Conservation (phyloP, 2,113 vertebrate genomes). For the Oplegnathus fasciatus region DNA sequence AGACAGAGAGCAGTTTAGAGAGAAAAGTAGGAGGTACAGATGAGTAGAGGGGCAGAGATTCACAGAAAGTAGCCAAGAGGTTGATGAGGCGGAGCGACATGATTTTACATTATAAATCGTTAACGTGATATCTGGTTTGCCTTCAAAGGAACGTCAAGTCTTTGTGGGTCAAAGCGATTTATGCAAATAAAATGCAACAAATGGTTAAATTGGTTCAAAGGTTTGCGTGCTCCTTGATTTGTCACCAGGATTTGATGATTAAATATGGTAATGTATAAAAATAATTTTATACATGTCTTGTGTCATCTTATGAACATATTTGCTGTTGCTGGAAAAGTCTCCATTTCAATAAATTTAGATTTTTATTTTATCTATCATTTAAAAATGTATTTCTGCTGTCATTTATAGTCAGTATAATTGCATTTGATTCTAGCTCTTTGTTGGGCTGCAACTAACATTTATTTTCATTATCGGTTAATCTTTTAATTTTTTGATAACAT, state of each 20-base stretch:
- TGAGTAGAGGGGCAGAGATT: slow-evolving; percentile 12
- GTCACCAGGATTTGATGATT: not conserved
- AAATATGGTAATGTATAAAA: not conserved
- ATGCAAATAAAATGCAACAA: not conserved
- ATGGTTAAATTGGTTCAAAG: not conserved
- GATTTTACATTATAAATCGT: not conserved
- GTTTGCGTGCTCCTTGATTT: not conserved
- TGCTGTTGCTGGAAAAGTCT: not conserved
- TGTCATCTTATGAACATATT: too few species aligned
- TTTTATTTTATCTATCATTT: not conserved
- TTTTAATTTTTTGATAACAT: not conserved
- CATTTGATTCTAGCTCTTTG: not conserved
- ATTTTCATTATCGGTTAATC: not conserved
- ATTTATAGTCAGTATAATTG: not conserved
- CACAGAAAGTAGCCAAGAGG: slow-evolving; percentile 18
- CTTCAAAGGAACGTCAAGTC: slow-evolving; percentile 8
- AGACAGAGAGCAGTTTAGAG: slow-evolving; percentile 39
- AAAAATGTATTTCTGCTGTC: not conserved
- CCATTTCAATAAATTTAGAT: not conserved
- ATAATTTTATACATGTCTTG: too few species aligned
- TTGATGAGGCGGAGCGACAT: slow-evolving; percentile 54
- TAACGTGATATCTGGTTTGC: not conserved
- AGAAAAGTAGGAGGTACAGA: not conserved
- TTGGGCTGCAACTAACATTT: not conserved
- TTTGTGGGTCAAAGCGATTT: not conserved